These are phyloP conservation scores for Aphelinus atriplicis DNA, from an alignment of 1,140 invertebrate species.

Conservation along the genomic window DNA sequence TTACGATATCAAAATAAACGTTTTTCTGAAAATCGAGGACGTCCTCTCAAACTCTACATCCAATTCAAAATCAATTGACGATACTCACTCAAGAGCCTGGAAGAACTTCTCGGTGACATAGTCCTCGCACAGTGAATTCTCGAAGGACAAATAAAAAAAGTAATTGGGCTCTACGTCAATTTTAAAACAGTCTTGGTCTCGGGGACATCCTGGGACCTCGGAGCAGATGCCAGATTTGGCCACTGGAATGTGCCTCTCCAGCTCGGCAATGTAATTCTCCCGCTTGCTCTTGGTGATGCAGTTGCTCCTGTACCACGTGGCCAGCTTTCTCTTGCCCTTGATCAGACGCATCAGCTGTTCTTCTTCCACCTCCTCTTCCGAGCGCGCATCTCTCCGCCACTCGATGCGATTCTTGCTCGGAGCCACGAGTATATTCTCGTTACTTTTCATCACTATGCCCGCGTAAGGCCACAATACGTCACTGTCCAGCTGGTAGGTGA, in stretches of 20 bases:
- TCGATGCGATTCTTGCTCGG: neutral
- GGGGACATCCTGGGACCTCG: conserved; percentile 52
- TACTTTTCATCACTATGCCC: conserved; percentile 49
- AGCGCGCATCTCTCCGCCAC: neutral
- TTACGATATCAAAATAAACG: too few species aligned
- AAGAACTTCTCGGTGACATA: conserved; percentile 76
- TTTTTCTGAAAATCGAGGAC: too few species aligned
- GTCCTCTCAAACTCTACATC: too few species aligned
- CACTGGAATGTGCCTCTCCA: conserved; percentile 69
- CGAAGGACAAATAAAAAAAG: conserved; percentile 77
- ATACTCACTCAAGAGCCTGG: conserved; percentile 57
- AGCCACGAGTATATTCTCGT: conserved; percentile 43
- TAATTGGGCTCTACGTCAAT: conserved; percentile 65
- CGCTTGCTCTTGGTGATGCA: conserved; percentile 68
- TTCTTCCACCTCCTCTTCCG: conserved; percentile 24
- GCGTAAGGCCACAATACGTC: conserved; percentile 70
- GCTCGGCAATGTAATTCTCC: conserved; percentile 67
- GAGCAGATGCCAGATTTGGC: conserved; percentile 79
- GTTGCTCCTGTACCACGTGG: conserved; percentile 75
- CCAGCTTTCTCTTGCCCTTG: conserved; percentile 57
- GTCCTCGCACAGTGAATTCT: conserved; percentile 72
- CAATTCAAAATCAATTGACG: too few species aligned
- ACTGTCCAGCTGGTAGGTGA: conserved; percentile 72
- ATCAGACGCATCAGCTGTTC: conserved; percentile 11
- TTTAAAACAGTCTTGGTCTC: conserved; percentile 58